Percentiles rank a stretch among this genome's conserved stretches.
These are phyloP conservation scores for Panulirus ornatus DNA, from an alignment of 1,140 invertebrate species.

Conservation along the genomic window DNA sequence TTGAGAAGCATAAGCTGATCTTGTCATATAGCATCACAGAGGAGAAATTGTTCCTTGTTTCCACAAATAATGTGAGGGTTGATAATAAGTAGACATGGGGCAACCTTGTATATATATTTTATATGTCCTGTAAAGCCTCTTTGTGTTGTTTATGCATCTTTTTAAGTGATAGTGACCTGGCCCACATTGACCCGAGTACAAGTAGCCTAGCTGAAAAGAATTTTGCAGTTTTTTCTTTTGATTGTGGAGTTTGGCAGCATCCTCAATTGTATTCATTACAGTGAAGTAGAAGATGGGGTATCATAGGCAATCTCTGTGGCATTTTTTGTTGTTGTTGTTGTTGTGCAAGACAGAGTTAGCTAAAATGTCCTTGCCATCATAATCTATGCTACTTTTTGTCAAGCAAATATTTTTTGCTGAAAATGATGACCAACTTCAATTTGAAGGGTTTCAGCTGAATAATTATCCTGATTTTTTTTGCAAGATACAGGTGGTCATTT, in stretches of 20 bases:
- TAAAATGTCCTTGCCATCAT: not conserved
- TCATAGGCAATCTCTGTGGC: not conserved
- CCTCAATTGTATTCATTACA: not conserved
- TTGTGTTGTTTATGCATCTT: slow-evolving; percentile 35
- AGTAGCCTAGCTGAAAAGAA: slow-evolving; percentile 45
- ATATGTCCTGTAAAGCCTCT: slow-evolving; percentile 31
- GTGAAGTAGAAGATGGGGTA: not conserved
- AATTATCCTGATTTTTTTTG: not conserved
- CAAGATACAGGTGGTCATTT: not conserved
- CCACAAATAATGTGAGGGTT: slow-evolving; percentile 38
- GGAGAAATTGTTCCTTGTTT: slow-evolving; percentile 47
- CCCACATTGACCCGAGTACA: slow-evolving; percentile 54
- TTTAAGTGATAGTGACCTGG: slow-evolving; percentile 22
- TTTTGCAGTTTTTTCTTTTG: slow-evolving; percentile 39
- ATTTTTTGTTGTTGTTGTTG: slow-evolving; percentile 12
- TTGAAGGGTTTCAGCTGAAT: no score
- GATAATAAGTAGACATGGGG: slow-evolving; percentile 27
- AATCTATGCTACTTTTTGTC: not conserved
- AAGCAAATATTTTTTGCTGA: not conserved
- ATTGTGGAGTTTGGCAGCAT: not conserved
- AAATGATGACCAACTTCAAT: not conserved
- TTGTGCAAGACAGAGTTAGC: not conserved
- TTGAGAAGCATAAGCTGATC: not conserved
- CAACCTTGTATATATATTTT: slow-evolving; percentile 58
- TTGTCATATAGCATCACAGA: slow-evolving; percentile 7